Base-by-base conservation (phyloP, 2,113 vertebrate genomes). In the Sitta europaea region DNA sequence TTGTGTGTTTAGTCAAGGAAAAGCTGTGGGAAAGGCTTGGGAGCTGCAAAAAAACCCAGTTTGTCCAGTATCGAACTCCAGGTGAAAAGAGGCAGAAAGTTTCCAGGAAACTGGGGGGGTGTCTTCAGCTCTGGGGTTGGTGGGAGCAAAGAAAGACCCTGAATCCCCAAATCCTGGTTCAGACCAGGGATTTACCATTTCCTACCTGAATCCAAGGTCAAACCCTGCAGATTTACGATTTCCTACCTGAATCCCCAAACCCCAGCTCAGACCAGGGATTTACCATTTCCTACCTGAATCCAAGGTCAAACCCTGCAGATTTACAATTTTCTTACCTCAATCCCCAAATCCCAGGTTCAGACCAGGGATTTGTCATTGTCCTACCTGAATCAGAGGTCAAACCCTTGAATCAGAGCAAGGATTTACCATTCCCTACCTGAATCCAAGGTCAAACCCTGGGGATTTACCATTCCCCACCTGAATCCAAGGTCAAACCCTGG, bases 81-180 rank as follows among this genome's bases (percentile, higher is more conserved):
- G 75, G 57, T 11, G 24, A 22, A 63, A 55, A 47, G 23, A 3
- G 20, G 13, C 42, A 79, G 55, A 10, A 63, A 29, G 21, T 2
- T 45, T 14, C 3, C 0, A 2, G 40, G 28, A 8, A 54, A 6
- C 6, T 35, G 25, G 21, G 61, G 51, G 51, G 2, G 4, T 12
- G 3, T 3, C 53, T 38, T 42, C 31, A 40, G n/a, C 6, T 0
- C 0, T 2, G 12, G 0, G 40, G 13, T 0, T 14, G 50, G 8
- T 12, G 58, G 33, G 61, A 54, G 13, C 13, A 15, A 28, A 2
- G 10, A 6, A 25, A 68, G 21, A 8, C 25, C 53, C 72, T 40
- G 7, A 11, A 65, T 11, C 22, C 78, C 20, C 47, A 72, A 20
- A 42, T 1, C 17, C 14, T 3, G 3, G 7, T 2, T 40, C 33